A percentile compares a stretch with the other conserved stretches of the same genome.
Evolutionary conservation across 1,140 invertebrate species (phyloP).

Genomic region (Drosophila sechellia): DNA sequence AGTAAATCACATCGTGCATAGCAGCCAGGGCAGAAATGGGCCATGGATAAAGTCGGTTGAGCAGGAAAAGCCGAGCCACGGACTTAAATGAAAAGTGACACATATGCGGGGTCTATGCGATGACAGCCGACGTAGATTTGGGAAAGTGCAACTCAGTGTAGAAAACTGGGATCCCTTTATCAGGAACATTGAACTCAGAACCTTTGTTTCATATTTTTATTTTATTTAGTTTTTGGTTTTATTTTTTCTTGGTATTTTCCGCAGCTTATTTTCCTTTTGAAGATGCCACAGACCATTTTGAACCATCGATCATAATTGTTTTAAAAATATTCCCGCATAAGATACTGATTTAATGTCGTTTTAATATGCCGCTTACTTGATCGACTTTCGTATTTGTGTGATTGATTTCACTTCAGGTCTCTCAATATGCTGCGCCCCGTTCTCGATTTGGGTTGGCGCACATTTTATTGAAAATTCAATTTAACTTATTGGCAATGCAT

Average conservation of each 20-base stretch:
- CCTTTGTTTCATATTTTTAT: not conserved
- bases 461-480: slow-evolving; percentile 60
- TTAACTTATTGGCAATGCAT: slow-evolving; percentile 55
- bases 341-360: not conserved
- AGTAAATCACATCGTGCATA: slow-evolving; percentile 52
- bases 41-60: slow-evolving; percentile 19
- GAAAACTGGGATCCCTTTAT: not conserved
- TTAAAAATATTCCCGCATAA: not conserved
- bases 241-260: not conserved
- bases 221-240: not conserved
- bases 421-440: slow-evolving; percentile 14
- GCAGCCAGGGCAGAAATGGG: slow-evolving; percentile 26
- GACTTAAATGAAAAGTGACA: slow-evolving; percentile 48
- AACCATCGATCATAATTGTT: not conserved
- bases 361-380: slow-evolving; percentile 16
- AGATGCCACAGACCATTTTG: not conserved
- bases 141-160: not conserved
- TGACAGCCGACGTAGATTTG: slow-evolving; percentile 16
- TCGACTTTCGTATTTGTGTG: slow-evolving; percentile 8
- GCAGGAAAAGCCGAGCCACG: slow-evolving; percentile 12
- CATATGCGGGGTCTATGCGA: slow-evolving; percentile 23
- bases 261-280: too few species aligned
- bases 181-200: not conserved
- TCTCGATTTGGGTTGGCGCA: slow-evolving; percentile 34
- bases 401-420: slow-evolving; percentile 34